Percentiles rank a stretch among this genome's conserved stretches.
These are phyloP conservation scores for Theocolax elegans DNA, from an alignment of 1,140 invertebrate species.

Conservation along the genomic window DNA sequence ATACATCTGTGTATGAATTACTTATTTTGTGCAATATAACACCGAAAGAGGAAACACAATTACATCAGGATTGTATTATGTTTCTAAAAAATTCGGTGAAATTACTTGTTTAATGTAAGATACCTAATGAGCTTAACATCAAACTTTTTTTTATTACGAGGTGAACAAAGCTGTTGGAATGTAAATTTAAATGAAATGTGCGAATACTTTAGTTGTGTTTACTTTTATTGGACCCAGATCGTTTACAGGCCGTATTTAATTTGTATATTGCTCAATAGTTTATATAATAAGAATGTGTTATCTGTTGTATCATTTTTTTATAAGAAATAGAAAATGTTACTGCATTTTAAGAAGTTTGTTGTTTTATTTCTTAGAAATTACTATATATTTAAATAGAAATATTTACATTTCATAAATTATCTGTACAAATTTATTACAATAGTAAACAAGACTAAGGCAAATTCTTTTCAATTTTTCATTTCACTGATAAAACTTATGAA, in stretches of 20 bases:
- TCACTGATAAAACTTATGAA: too few relatives aligned
- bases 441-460: too few relatives aligned
- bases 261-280: conserved; percentile 69
- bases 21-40: conserved; percentile 58
- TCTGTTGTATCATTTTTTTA: conserved; percentile 69
- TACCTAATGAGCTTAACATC: conserved; percentile 35
- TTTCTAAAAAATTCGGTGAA: conserved; percentile 11
- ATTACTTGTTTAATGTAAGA: conserved; percentile 24
- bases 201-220: conserved; percentile 52
- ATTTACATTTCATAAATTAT: neutral
- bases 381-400: conserved; percentile 16
- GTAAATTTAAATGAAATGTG: conserved; percentile 26
- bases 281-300: conserved; percentile 68
- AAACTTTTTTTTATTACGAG: conserved; percentile 39
- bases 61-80: conserved; percentile 28
- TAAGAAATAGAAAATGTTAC: conserved; percentile 68
- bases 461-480: too few relatives aligned
- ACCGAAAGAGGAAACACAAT: conserved; percentile 20
- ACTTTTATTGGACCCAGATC: conserved; percentile 64
- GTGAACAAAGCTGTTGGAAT: conserved; percentile 8
- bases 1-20: too few relatives aligned
- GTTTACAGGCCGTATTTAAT: conserved; percentile 64
- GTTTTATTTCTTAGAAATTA: conserved; percentile 22
- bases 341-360: conserved; percentile 55
- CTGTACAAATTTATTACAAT: neutral